Evolutionary conservation across 2,888 invertebrate genomes (phyloP), one percentile per base, ranked within the genome.

Genomic region (Schizotus pectinicornis): DNA sequence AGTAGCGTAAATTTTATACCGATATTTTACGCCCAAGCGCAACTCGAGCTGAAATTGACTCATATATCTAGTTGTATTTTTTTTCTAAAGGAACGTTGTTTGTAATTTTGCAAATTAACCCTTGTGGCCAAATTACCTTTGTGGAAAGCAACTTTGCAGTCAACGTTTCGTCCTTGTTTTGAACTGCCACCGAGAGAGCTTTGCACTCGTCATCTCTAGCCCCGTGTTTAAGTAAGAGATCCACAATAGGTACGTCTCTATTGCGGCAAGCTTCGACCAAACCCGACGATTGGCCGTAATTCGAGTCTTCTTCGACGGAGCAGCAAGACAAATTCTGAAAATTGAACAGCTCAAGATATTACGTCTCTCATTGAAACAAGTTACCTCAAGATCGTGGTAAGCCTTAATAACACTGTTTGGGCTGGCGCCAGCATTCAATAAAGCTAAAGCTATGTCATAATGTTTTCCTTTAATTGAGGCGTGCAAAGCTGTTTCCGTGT

Each of bases 171-270:
- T 95, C 91, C 11, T 86, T 86, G 67, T 88, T 87, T 13, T 83
- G 80, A 1, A 91, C 88, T 3, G 92, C 91, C 62, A 92, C 88
- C 32, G 85, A 81, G 39, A 97, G 82, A 2, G 97, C 97, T 65
- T 88, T 84, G 54, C 91, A 89, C 58, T 92, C 89, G 56, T 94
- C 91, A 82, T 98, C 98, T 12, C 89, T 82, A 0, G 97, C 97
- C 12, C 95, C 94, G 73, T 88, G 85, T 67, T 86, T 85, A 47
- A 96, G 79, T 43, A 96, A 80, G 49, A 91, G 77, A 72, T 93
- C 91, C n/a, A 91, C 88, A 71, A 92, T 85, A 22, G 86, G 83
- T 22, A 85, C 80, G 72, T 91, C 89, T 36, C 87, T 82, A 65
- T 86, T 85, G 55, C 84, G 82, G 65, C 88, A 88, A 8, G 92